Conservation (phyloP, 2,113 vertebrate species). For the Tringa solitaria region DNA sequence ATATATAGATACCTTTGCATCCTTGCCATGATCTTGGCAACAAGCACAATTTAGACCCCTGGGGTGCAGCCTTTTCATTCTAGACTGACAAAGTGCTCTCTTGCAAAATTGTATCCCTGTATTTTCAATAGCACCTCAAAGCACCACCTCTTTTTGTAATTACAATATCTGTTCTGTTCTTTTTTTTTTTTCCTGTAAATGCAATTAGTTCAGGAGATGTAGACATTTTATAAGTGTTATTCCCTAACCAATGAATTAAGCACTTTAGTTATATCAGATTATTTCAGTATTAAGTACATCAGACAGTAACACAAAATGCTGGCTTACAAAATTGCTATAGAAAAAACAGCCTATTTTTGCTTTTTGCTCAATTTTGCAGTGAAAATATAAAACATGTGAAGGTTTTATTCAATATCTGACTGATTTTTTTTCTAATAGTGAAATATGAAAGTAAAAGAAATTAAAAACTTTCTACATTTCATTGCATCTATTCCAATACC, state of each 20-base stretch:
- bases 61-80: background rate
- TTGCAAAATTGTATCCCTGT: background rate
- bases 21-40: background rate
- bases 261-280: background rate
- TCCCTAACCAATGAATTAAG: background rate
- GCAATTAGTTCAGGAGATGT: background rate
- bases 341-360: background rate
- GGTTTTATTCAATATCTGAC: background rate
- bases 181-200: background rate
- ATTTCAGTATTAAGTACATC: background rate
- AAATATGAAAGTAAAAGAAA: background rate
- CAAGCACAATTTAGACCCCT: background rate
- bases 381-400: background rate
- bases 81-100: background rate
- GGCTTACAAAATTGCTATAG: background rate
- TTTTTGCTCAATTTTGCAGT: background rate
- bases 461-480: background rate
- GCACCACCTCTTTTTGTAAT: background rate
- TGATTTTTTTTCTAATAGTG: background rate
- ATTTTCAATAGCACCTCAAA: background rate
- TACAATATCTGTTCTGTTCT: background rate
- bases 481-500: background rate
- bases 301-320: background rate
- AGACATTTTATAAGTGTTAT: background rate
- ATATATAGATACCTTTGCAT: background rate